These are phyloP conservation scores for Brachionus calyciflorus DNA, from an alignment of 1,140 invertebrate species.

Conservation along the genomic window DNA sequence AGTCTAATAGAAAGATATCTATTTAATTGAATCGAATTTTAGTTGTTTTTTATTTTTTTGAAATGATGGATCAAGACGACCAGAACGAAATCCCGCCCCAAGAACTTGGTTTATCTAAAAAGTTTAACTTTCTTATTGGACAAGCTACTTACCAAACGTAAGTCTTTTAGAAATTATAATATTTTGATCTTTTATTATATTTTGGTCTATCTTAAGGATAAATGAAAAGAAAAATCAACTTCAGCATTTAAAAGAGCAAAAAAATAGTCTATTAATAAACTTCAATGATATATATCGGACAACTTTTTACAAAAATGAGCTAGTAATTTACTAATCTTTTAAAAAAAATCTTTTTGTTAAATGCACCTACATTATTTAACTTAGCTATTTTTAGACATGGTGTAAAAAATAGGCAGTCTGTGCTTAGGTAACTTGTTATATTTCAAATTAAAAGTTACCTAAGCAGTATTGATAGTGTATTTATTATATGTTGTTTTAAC, in stretches of 20 bases:
- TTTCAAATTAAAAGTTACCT: too few species aligned
- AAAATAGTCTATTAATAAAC: not conserved
- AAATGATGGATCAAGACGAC: not conserved
- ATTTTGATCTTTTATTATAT: not conserved
- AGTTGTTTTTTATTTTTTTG: too few species aligned
- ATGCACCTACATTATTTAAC: too few species aligned
- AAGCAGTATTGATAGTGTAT: too few species aligned
- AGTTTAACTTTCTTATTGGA: conserved; percentile 2
- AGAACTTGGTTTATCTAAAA: not conserved
- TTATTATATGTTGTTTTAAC: too few species aligned
- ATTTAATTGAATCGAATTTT: too few species aligned
- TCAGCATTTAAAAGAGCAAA: conserved; percentile 8
- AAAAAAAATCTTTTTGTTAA: not conserved
- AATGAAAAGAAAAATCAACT: not conserved
- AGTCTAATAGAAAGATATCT: too few species aligned
- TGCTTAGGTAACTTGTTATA: too few species aligned
- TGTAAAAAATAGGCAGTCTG: too few species aligned
- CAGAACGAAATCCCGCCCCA: conserved; percentile 1
- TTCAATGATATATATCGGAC: not conserved
- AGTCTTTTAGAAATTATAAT: not conserved
- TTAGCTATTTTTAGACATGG: too few species aligned
- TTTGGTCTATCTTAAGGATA: not conserved
- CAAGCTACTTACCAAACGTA: not conserved
- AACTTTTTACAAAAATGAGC: conserved; percentile 8
- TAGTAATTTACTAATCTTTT: not conserved